Evolutionary conservation across 2,113 vertebrate genomes (phyloP).

Genomic region (Caranx melampygus): DNA sequence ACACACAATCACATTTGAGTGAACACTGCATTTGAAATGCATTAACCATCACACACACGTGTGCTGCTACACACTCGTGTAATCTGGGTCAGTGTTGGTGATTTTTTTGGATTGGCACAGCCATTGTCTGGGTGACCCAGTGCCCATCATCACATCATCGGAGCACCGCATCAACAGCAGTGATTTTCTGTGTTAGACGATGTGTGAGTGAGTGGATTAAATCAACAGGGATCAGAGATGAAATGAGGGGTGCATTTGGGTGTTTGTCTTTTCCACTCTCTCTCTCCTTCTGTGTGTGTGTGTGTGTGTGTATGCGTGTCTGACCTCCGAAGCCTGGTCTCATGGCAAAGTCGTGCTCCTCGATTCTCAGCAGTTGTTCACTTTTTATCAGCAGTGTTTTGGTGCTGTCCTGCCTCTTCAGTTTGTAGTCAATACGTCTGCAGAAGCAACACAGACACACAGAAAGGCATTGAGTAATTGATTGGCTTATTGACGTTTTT

Average conservation of each 20-base stretch:
- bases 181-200: slow-evolving; percentile 16
- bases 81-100: slow-evolving; percentile 70
- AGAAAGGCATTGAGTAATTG: slow-evolving; percentile 27
- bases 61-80: slow-evolving; percentile 20
- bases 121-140: slow-evolving; percentile 57
- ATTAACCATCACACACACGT: background rate
- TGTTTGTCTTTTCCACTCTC: slow-evolving; percentile 1
- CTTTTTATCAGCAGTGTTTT: slow-evolving; percentile 88
- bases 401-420: slow-evolving; percentile 89
- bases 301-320: slow-evolving; percentile 39
- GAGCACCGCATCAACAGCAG: slow-evolving; percentile 45
- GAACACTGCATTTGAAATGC: slow-evolving; percentile 39
- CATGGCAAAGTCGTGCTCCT: slow-evolving; percentile 93
- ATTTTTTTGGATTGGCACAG: slow-evolving; percentile 56
- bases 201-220: slow-evolving; percentile 60
- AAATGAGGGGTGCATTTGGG: slow-evolving; percentile 30
- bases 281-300: slow-evolving; percentile 23
- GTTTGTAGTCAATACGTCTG: slow-evolving; percentile 88
- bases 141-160: slow-evolving; percentile 59
- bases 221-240: slow-evolving; percentile 27
- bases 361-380: slow-evolving; percentile 89
- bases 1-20: slow-evolving; percentile 51
- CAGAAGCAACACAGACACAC: slow-evolving; percentile 35
- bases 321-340: slow-evolving; percentile 94
- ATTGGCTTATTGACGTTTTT: slow-evolving; percentile 17